Evolutionary conservation across 2,888 invertebrate genomes (phyloP), one percentile per base, ranked within the genome.

Genomic region (Drosophila anceps): DNA sequence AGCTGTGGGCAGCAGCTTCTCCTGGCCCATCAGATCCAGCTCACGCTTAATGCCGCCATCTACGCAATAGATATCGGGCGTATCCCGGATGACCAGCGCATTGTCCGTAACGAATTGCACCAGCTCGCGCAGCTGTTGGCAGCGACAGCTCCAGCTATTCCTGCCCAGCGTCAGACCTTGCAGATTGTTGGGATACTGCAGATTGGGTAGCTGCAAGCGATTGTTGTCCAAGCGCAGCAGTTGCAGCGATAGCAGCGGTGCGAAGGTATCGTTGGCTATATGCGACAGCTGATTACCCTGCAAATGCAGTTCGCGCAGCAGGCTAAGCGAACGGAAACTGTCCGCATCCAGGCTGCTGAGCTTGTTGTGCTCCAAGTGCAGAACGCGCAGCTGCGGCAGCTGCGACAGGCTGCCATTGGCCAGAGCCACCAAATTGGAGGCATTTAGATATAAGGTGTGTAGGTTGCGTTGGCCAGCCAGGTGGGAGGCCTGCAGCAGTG

Each of bases 321-420:
- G 95, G 55, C 95, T 95, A 73, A 98, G 93, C 90, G 96, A 96
- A 84, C 97, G 96, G 92, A 98, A 98, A 92, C 98, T 97, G 91
- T 95, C 96, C 7, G 98, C 97, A 90, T 96, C 96, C 63, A 98
- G 93, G 84, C 96, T 95, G 87, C 94, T 95, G 43, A 98, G 94
- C 81, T 95, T 95, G 93, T 98, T 98, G 93, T 97, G 96, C 88
- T 98, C 97, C 79, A 98, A 94, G 93, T 98, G 97, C 24, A 98
- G 94, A 46, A 95, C 95, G 91, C 96, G 96, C 65, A 98, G 94
- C 81, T 96, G 95, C 84, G 95, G 95, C 70, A 98, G 93, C 31
- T 98, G 98, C 88, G 96, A 96, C 93, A 98, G 98, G n/a, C 98
- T 97, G 90, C 96, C 95, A 92, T 98, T 98, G 93, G 97, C 96